Evolutionary conservation across 1,140 invertebrate genomes (phyloP), one percentile per base, ranked within the genome.

Genomic region (Apis dorsata): DNA sequence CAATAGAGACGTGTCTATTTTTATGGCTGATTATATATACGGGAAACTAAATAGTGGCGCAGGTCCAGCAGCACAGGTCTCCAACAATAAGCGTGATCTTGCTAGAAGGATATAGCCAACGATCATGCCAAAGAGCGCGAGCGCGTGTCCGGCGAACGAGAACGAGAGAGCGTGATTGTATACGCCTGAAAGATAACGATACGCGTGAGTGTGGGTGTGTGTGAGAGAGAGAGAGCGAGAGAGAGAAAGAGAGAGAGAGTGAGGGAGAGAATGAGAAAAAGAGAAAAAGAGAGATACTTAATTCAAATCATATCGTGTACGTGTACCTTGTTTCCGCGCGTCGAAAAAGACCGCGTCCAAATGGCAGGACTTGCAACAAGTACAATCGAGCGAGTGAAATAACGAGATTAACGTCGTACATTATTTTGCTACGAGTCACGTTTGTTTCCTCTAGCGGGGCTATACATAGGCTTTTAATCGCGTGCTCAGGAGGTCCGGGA

Each of bases 1-100:
- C 89, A 84, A 89, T 87, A 91, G 85, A 91, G 86, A 84, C 73
- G 86, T 79, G 83, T 91, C 91, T 92, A 92, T 92, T 92, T 92
- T 92, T 92, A 91, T 92, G 90, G 88, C 86, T 88, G 87, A 91
- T 81, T 81, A 81, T 90, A 86, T 88, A 88, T 91, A 89, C 78
- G 74, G 79, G 55, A 84, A 85, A 90, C 60, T 86, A 74, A 87
- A 79, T 68, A 84, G 63, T 88, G 84, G 84, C 88, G 81, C 73
- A 63, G 78, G 74, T 86, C 86, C 81, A 88, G 84, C 88, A 84
- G 69, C 79, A 86, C 71, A 74, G 79, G 65, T 88, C 87, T 88
- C 86, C 83, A 85, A 88, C 79, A 88, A 90, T 85, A 88, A 89
- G 79, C 86, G 83, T 86, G 86, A 89, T 90, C 86, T 87, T 90